A percentile compares a stretch with the other conserved stretches of the same genome.
Evolutionary conservation across 2,888 invertebrate species (phyloP).

Genomic region (Drosophila hamatofila): DNA sequence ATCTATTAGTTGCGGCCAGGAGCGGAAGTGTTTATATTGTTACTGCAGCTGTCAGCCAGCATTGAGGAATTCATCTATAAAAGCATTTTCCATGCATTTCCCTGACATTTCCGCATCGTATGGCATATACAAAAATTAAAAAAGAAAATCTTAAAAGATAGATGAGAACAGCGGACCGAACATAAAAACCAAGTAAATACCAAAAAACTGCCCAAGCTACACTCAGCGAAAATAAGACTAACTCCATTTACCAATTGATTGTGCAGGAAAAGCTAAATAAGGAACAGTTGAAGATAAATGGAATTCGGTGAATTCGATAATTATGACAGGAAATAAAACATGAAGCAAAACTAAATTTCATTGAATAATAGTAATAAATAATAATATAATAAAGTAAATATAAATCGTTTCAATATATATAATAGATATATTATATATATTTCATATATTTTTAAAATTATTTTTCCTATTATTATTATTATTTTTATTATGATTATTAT

Average conservation of each 20-base stretch:
- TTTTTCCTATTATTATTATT: no score
- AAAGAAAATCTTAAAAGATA: conserved; percentile 25
- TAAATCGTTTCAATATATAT: no score
- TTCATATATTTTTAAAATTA: no score
- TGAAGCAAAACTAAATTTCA: no score
- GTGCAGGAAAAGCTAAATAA: not conserved
- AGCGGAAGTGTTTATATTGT: conserved; percentile 54
- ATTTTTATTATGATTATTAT: no score
- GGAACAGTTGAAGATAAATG: not conserved
- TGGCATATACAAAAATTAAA: conserved; percentile 36
- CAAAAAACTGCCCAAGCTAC: conserved; percentile 16
- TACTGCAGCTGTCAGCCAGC: conserved; percentile 71
- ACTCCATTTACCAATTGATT: not conserved
- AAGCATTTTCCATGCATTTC: conserved; percentile 77
- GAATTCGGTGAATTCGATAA: no score
- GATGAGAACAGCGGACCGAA: conserved; percentile 19
- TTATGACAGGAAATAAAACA: no score
- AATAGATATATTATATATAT: no score
- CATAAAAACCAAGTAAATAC: conserved; percentile 1
- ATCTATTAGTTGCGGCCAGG: conserved; percentile 73
- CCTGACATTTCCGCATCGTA: conserved; percentile 75
- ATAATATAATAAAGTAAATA: no score
- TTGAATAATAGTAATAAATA: no score
- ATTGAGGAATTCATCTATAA: conserved; percentile 66
- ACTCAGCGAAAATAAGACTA: conserved; percentile 19